phyloP scores from a whole-genome alignment of 1,140 invertebrate species.

The Gonioctena quinquepunctata region DNA sequence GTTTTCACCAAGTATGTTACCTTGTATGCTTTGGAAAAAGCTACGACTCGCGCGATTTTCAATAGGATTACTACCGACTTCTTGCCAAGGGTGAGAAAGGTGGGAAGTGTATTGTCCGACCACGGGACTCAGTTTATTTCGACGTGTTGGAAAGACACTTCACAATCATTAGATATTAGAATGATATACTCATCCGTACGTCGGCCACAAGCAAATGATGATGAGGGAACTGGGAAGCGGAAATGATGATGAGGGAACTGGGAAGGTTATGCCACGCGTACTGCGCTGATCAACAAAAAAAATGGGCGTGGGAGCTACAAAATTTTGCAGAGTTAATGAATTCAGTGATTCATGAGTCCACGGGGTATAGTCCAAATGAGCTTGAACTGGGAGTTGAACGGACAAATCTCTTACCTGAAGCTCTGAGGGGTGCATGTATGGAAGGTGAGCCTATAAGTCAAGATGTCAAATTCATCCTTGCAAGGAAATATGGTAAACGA shows the following conservation, averaged over 20 bases:
- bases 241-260: conserved; percentile 46
- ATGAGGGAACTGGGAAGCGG: conserved; percentile 43
- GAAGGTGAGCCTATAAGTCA: too few species aligned
- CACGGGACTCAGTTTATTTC: conserved; percentile 37
- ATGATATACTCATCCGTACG: conserved; percentile 38
- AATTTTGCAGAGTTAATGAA: conserved; percentile 4
- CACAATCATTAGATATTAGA: conserved; percentile 30
- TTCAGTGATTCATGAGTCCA: conserved; percentile 4
- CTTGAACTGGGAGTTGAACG: background rate
- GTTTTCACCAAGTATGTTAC: background rate
- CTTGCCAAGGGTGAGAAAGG: conserved; percentile 22
- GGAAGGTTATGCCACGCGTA: conserved; percentile 39
- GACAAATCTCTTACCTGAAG: background rate
- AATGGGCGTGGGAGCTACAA: background rate
- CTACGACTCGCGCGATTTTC: conserved; percentile 20
- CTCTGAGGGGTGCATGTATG: too few species aligned
- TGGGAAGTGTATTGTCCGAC: conserved; percentile 26
- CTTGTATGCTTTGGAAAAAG: conserved; percentile 7
- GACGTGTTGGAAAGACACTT: conserved; percentile 19
- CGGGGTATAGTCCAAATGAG: conserved; percentile 4
- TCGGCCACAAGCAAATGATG: conserved; percentile 43
- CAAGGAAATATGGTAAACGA: too few species aligned
- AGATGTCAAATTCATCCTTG: too few species aligned
- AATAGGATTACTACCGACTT: conserved; percentile 23
- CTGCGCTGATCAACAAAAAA: background rate